phyloP scores from a whole-genome alignment of 2,113 vertebrate species.

The Tichodroma muraria region DNA sequence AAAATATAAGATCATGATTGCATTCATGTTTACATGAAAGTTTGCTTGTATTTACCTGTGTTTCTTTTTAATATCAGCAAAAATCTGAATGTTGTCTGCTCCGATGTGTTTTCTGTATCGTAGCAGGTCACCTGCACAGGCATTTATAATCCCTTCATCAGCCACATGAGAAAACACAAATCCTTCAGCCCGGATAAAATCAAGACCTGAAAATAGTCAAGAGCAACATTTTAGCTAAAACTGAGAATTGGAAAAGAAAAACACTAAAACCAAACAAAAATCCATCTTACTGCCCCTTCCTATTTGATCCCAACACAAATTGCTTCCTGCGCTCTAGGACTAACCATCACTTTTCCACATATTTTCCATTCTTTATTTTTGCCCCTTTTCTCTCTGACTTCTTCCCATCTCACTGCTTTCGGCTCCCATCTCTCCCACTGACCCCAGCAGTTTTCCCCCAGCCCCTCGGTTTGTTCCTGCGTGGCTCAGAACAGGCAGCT shows the following conservation, averaged over 20 bases:
- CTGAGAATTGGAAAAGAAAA: not conserved
- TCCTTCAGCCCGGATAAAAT: constrained; percentile 80
- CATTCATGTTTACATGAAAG: not conserved
- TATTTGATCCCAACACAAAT: not conserved
- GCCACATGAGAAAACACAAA: constrained; percentile 82
- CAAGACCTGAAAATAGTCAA: constrained; percentile 62
- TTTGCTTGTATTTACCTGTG: constrained; percentile 75
- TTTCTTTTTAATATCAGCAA: constrained; percentile 90
- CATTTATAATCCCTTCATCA: constrained; percentile 81
- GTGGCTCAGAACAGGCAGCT: not conserved
- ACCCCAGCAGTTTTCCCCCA: not conserved
- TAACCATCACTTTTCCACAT: not conserved
- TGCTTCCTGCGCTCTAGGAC: not conserved
- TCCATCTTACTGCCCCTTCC: not conserved
- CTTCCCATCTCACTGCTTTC: not conserved
- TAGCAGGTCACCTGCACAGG: constrained; percentile 75
- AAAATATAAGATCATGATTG: not conserved
- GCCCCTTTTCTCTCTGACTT: not conserved
- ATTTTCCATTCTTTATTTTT: not conserved
- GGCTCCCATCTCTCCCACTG: not conserved
- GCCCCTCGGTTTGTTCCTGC: not conserved
- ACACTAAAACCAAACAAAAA: not conserved
- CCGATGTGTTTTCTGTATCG: constrained; percentile 79
- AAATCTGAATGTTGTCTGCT: constrained; percentile 81
- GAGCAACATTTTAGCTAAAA: not conserved